Base-by-base conservation (phyloP, 2,888 invertebrate species). In the Hipparchia semele region DNA sequence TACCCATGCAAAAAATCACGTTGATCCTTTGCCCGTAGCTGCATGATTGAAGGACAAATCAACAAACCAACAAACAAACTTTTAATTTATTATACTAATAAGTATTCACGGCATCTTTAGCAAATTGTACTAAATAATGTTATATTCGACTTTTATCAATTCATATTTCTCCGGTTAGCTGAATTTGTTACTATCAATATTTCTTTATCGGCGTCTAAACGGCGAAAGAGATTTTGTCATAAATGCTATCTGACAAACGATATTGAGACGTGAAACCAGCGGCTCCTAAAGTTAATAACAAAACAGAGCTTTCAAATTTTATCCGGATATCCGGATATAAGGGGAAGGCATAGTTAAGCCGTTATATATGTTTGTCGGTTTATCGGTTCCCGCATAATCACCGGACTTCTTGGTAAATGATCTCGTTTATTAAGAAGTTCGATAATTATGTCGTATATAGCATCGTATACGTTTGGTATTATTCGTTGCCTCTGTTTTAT, bases 201-300 rank as follows among this genome's bases (percentile, higher is more conserved):
- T 10, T 64, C 10, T 33, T 12, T 65, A 65, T 65, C 33, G 51
- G 51, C 65, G 65, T 65, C 65, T 65, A 65, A 65, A 65, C 51
- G 51, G 53, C 65, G 51, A 65, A 65, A 33, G 51, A 53, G 23
- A 65, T 65, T 49, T 53, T 53, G 65, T 65, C 51, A 65, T 65
- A 65, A 53, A 23, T 65, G 65, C 10, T 53, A 65, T 53, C 65
- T 65, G 65, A 53, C 33, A 65, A 65, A 65, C 51, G 53, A 65
- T 65, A 65, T 53, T 65, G 65, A 65, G 53, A 65, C 6, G 33
- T 33, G 10, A 53, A 33, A 65, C 8, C 33, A 65, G 6, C 6
- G 65, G 51, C 33, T 53, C 53, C 53, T 53, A 65, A 65, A 51
- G 23, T 10, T 49, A 5, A n/a, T 6, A 12, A 53, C 10, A 5